Conservation (phyloP, 2,113 vertebrate genomes). For the Thryonomys swinderianus region DNA sequence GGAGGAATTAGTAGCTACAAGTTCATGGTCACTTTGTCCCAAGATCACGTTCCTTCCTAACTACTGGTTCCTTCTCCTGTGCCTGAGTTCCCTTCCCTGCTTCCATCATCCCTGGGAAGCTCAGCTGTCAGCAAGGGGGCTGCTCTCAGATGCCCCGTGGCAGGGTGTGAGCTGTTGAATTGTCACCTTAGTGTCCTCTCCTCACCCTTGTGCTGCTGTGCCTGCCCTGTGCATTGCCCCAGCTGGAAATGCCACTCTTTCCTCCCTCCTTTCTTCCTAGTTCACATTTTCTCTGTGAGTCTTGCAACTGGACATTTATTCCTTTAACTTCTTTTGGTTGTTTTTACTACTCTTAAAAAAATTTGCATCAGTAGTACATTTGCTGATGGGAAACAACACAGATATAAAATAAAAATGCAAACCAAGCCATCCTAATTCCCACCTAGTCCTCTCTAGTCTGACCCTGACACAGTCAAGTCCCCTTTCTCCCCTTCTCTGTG, state of each 20-base stretch:
- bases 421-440: neutral
- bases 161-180: accelerated
- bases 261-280: neutral
- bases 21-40: neutral
- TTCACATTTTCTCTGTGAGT: neutral
- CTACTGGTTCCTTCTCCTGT: neutral
- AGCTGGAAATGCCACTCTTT: neutral
- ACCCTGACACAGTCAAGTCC: too few species aligned
- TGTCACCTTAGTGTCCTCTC: neutral
- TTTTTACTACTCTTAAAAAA: neutral
- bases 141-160: neutral
- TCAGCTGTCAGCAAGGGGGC: neutral
- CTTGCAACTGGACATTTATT: neutral
- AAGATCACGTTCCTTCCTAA: neutral
- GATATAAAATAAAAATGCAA: neutral
- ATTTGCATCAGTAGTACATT: too few species aligned
- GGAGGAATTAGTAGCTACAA: neutral
- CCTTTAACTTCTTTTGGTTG: neutral
- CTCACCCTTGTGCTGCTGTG: neutral
- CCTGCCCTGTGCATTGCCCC: accelerated
- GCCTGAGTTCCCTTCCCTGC: neutral
- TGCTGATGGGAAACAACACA: neutral
- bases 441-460: neutral
- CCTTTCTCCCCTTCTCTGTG: neutral
- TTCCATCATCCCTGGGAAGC: neutral